Evolutionary conservation across 2,888 invertebrate genomes (phyloP).

Genomic region (Noctua janthina): DNA sequence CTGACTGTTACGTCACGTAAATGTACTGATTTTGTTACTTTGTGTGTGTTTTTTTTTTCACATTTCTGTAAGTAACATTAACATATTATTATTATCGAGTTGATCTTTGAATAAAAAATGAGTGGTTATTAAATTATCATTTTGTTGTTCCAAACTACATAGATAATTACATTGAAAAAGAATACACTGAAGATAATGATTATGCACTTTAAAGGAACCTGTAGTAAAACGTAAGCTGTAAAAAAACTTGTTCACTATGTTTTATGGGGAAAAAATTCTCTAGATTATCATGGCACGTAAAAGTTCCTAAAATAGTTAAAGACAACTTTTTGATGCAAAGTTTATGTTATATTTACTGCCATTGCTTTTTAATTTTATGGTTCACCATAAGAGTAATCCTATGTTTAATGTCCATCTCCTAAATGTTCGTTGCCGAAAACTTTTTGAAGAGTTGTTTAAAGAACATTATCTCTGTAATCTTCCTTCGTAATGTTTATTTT

Average conservation of each 20-base stretch:
- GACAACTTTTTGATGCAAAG: conserved; percentile 61
- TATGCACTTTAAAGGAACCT: conserved; percentile 1
- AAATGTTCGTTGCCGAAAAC: conserved; percentile 47
- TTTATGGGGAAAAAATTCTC: conserved; percentile 49
- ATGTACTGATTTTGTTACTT: conserved; percentile 69
- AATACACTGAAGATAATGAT: conserved; percentile 14
- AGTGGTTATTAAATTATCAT: conserved; percentile 35
- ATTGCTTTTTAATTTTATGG: conserved; percentile 77
- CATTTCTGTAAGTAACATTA: conserved; percentile 58
- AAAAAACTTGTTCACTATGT: conserved; percentile 33
- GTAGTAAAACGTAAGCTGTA: conserved; percentile 31
- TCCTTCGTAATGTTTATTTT: conserved; percentile 29
- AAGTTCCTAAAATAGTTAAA: conserved; percentile 68
- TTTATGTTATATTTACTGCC: conserved; percentile 70
- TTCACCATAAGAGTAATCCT: conserved; percentile 69
- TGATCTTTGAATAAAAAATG: conserved; percentile 43
- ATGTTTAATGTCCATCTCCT: conserved; percentile 63
- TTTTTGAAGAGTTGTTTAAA: conserved; percentile 44
- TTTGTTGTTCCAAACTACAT: conserved; percentile 22
- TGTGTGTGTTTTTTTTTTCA: conserved; percentile 68
- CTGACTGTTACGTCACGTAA: conserved; percentile 77
- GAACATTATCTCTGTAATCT: conserved; percentile 34
- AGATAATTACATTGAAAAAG: conserved; percentile 9
- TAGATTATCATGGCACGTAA: conserved; percentile 56
- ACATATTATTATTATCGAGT: conserved; percentile 53